A percentile compares a stretch with the other conserved stretches of the same genome.
Conservation (phyloP, 1,140 invertebrate species). For the Solenopsis fugax region DNA sequence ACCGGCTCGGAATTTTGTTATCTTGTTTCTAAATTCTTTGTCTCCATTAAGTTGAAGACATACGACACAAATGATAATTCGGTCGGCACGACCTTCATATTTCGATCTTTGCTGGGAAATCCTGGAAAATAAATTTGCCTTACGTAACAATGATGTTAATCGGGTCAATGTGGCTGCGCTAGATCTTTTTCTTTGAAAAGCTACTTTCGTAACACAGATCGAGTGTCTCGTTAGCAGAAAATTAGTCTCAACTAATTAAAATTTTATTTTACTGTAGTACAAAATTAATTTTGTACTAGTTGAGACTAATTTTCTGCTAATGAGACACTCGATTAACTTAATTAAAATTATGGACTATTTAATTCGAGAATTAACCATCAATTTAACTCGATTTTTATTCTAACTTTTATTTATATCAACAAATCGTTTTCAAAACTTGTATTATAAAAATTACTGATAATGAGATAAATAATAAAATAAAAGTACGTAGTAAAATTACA, state of each 20-base stretch:
- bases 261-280: slow-evolving; percentile 21
- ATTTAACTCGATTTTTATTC: not conserved
- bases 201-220: not conserved
- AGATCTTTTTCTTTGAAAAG: not conserved
- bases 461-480: not conserved
- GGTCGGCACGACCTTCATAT: slow-evolving; percentile 37
- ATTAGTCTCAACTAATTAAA: not conserved
- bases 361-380: not conserved
- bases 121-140: slow-evolving; percentile 3
- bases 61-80: slow-evolving; percentile 28
- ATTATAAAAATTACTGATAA: not conserved
- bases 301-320: no score
- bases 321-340: no score
- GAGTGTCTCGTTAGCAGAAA: not conserved
- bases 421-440: not conserved
- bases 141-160: slow-evolving; percentile 27
- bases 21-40: not conserved
- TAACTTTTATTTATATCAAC: not conserved
- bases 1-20: slow-evolving; percentile 43
- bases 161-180: not conserved
- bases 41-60: not conserved
- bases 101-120: slow-evolving; percentile 31
- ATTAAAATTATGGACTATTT: not conserved
- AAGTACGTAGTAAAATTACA: no score
- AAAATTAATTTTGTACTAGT: no score